Conservation (phyloP, 2,113 vertebrate species). For the Scytalopus superciliaris region DNA sequence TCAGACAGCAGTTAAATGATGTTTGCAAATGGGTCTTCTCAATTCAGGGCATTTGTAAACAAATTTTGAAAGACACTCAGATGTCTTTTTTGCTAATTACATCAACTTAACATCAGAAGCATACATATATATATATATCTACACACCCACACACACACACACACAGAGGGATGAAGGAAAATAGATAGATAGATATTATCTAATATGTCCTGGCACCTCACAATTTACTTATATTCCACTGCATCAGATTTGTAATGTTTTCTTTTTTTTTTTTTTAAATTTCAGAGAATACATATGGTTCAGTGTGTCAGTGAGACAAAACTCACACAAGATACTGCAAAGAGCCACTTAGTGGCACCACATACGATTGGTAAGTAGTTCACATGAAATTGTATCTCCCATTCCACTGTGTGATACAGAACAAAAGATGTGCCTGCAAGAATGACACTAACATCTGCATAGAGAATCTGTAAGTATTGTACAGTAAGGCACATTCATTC, state of each 20-base stretch:
- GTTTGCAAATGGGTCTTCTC: neutral
- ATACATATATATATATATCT: neutral
- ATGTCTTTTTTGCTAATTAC: neutral
- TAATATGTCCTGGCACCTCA: neutral
- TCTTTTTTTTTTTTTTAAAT: neutral
- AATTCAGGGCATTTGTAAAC: neutral
- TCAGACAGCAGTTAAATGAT: neutral
- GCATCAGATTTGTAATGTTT: neutral
- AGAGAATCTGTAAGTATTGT: neutral
- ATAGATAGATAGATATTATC: neutral
- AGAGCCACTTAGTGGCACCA: constrained; percentile 1
- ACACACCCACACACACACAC: neutral
- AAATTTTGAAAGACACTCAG: neutral
- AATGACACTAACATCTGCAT: neutral
- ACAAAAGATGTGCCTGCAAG: neutral
- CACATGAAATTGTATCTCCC: constrained; percentile 32
- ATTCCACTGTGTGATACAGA: neutral
- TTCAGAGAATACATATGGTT: constrained; percentile 12
- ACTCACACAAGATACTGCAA: constrained; percentile 22
- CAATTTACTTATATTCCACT: constrained; percentile 14
- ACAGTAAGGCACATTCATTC: neutral
- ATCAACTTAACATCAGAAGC: neutral
- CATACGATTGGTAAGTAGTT: constrained; percentile 51
- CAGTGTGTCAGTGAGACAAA: constrained; percentile 7
- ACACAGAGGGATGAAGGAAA: neutral